phyloP scores from a whole-genome alignment of 2,797 vertebrate genomes.

The Anniella stebbinsi region DNA sequence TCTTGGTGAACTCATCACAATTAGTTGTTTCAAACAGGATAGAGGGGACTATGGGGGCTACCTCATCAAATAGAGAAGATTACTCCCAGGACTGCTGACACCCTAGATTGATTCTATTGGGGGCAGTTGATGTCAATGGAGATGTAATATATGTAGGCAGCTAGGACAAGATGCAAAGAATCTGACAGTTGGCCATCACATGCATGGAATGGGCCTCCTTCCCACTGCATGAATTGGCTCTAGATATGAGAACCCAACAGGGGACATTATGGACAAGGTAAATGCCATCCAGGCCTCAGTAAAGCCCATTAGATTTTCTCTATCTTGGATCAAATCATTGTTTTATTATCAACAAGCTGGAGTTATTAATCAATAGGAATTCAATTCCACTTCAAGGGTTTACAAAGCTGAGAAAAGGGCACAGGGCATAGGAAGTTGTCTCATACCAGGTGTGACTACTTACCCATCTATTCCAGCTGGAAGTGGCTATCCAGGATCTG shows the following conservation, averaged over 20 bases:
- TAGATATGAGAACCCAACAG: not conserved
- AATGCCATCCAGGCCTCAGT: not conserved
- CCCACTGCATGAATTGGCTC: not conserved
- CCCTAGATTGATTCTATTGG: not conserved
- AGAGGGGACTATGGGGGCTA: not conserved
- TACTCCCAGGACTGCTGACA: not conserved
- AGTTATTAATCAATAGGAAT: not conserved
- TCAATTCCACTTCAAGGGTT: not conserved
- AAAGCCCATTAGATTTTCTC: not conserved
- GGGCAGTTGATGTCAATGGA: not conserved
- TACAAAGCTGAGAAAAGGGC: too few relatives aligned
- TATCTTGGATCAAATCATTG: not conserved
- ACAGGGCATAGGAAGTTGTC: not conserved
- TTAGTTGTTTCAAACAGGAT: not conserved
- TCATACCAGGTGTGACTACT: not conserved
- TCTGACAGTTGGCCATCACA: not conserved
- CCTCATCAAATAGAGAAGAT: not conserved
- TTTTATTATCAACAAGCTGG: not conserved
- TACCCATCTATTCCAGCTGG: too few relatives aligned
- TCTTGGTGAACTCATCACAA: not conserved
- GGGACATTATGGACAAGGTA: not conserved
- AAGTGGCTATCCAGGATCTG: too few relatives aligned
- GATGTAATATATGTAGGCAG: not conserved
- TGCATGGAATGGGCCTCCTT: not conserved
- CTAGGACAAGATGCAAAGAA: too few relatives aligned